Evolutionary conservation across 2,888 invertebrate genomes (phyloP).

Genomic region (Dysmachus trigonus): DNA sequence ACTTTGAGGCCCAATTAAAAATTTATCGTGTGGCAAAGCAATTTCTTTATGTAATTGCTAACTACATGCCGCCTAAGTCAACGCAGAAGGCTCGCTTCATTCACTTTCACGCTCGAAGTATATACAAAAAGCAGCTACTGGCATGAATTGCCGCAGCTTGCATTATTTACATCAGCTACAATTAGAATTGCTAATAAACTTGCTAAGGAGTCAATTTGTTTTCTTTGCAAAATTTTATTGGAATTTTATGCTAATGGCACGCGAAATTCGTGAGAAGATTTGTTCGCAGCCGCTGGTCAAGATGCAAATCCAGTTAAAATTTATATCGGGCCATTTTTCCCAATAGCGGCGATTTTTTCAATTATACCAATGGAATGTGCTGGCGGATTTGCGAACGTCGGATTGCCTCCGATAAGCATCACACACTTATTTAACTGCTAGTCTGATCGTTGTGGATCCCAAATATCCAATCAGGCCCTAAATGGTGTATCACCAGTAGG

Average conservation of each 20-base stretch:
- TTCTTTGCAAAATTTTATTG: constrained; percentile 45
- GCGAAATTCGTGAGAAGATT: background rate
- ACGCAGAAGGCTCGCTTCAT: background rate
- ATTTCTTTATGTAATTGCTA: constrained; percentile 15
- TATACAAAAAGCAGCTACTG: background rate
- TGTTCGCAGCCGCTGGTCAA: background rate
- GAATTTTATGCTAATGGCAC: constrained; percentile 44
- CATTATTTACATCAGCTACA: constrained; percentile 13
- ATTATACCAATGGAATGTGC: background rate
- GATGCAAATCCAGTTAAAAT: background rate
- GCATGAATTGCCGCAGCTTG: background rate
- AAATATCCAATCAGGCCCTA: background rate
- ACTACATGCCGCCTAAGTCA: background rate
- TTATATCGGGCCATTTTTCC: background rate
- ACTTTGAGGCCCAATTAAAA: constrained; percentile 22
- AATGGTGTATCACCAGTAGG: background rate
- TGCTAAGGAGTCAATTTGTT: constrained; percentile 41
- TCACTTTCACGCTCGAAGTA: constrained; percentile 25
- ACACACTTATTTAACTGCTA: background rate
- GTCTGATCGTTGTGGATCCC: background rate
- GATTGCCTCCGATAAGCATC: background rate
- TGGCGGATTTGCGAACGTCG: background rate
- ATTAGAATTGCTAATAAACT: constrained; percentile 38
- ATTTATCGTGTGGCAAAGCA: constrained; percentile 32
- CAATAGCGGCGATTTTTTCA: background rate